Conservation (phyloP, 2,888 invertebrate species). For the Petrolisthes manimaculis region DNA sequence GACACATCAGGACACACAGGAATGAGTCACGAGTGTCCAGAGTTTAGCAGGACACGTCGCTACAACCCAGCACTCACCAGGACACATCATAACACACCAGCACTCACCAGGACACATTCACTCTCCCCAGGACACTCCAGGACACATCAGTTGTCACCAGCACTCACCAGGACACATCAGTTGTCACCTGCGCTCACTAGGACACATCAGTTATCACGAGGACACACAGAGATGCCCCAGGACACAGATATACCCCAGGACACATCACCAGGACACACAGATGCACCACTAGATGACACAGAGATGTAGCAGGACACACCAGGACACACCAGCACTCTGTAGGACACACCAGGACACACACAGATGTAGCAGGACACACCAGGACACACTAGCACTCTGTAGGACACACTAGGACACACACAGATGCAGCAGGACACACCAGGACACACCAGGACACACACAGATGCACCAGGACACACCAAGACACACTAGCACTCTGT, state of each 20-base stretch:
- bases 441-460: not conserved
- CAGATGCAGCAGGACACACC: not conserved
- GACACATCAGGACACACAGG: not conserved
- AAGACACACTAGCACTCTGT: constrained; percentile 1
- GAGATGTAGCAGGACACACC: not conserved
- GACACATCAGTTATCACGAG: not conserved
- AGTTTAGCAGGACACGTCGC: not conserved
- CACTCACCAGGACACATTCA: not conserved
- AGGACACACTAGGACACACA: too few species aligned
- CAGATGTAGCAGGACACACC: too few species aligned
- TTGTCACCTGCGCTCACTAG: not conserved
- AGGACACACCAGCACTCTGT: too few species aligned
- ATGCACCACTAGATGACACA: not conserved
- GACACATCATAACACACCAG: not conserved
- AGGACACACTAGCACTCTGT: too few species aligned
- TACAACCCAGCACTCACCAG: not conserved
- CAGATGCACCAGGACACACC: not conserved
- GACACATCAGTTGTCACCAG: not conserved
- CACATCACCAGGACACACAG: not conserved
- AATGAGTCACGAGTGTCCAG: not conserved
- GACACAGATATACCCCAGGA: too few species aligned
- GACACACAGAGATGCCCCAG: not conserved
- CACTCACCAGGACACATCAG: not conserved
- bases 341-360: too few species aligned
- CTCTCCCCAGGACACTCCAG: not conserved